These are phyloP conservation scores for Pyxicephalus adspersus DNA, from an alignment of 2,113 vertebrate genomes.

Conservation along the genomic window DNA sequence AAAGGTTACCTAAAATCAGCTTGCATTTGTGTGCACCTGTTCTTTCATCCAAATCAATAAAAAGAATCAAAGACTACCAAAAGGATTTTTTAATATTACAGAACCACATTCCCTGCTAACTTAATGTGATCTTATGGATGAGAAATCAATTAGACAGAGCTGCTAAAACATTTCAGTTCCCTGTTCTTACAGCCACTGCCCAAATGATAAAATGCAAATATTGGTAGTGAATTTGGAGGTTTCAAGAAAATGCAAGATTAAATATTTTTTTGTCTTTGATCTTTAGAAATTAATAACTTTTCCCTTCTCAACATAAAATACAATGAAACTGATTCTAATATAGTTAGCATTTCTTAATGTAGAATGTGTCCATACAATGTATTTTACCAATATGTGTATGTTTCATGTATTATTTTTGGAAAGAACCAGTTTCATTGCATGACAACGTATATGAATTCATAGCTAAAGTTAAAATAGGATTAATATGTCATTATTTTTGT, in stretches of 20 bases:
- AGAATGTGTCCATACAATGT: too few species aligned
- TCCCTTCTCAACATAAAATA: not conserved
- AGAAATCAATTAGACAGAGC: conserved; percentile 26
- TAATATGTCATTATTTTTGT: too few species aligned
- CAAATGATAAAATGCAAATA: conserved; percentile 25
- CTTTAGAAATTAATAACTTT: conserved; percentile 15
- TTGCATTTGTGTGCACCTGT: too few species aligned
- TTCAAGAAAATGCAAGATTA: conserved; percentile 33
- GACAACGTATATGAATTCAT: too few species aligned
- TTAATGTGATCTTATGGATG: conserved; percentile 17
- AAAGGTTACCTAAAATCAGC: too few species aligned
- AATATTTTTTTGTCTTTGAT: conserved; percentile 10
- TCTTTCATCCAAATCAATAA: too few species aligned
- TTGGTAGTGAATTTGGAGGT: conserved; percentile 4
- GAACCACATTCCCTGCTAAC: not conserved
- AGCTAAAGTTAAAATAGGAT: too few species aligned
- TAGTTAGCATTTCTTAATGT: too few species aligned
- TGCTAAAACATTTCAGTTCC: conserved; percentile 10
- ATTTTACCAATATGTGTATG: too few species aligned
- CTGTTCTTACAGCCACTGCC: conserved; percentile 19
- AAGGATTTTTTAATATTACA: not conserved
- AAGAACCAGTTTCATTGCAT: too few species aligned
- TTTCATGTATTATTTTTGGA: not conserved
- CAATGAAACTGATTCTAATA: too few species aligned
- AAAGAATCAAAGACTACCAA: not conserved